Conservation (phyloP, 2,797 vertebrate genomes). For the Numenius phaeopus region DNA sequence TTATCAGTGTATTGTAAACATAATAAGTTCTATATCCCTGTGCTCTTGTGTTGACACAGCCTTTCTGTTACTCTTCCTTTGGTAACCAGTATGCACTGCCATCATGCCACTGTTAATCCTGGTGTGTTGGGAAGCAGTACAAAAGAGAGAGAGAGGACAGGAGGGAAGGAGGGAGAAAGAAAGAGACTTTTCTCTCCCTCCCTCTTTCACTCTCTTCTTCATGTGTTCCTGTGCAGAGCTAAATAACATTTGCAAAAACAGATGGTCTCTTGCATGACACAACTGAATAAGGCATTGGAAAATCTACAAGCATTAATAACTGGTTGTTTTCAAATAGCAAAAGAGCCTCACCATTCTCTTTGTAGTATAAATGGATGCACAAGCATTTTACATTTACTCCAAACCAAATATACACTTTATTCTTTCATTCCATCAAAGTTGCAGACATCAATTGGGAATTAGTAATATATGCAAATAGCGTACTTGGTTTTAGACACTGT, state of each 20-base stretch:
- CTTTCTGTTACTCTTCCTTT: not conserved
- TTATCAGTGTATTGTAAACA: not conserved
- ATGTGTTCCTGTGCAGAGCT: not conserved
- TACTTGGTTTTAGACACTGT: not conserved
- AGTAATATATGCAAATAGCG: not conserved
- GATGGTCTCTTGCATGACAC: not conserved
- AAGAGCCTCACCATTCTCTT: not conserved
- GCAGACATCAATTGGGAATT: not conserved
- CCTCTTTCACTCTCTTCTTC: not conserved
- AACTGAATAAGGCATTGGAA: not conserved
- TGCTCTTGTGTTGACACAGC: not conserved
- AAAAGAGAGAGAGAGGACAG: not conserved
- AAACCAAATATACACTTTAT: not conserved
- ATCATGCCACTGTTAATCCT: not conserved
- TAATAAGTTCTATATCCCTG: not conserved
- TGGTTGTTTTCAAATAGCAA: not conserved
- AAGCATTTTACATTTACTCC: not conserved
- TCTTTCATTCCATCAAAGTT: not conserved
- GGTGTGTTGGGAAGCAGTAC: not conserved
- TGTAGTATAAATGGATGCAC: not conserved
- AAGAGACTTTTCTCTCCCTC: not conserved
- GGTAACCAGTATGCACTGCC: not conserved
- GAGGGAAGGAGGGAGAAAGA: not conserved
- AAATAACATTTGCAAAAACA: not conserved
- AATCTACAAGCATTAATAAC: not conserved